A percentile compares a stretch with the other conserved stretches of the same genome.
Evolutionary conservation across 1,140 invertebrate species (phyloP).

Genomic region (Microplitis demolitor): DNA sequence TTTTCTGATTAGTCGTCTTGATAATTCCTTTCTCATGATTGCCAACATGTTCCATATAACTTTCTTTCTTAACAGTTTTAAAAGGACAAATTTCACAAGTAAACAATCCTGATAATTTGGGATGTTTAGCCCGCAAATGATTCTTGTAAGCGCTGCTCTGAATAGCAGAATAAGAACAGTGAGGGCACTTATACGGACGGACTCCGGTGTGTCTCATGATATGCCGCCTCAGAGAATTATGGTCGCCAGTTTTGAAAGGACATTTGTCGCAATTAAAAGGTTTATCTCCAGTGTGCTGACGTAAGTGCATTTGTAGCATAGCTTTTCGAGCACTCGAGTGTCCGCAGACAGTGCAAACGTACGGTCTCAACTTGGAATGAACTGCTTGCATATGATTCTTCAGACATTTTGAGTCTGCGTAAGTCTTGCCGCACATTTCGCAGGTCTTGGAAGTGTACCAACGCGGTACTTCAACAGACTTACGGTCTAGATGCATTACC

Average conservation of each 20-base stretch:
- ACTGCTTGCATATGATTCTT: slow-evolving; percentile 79
- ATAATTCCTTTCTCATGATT: slow-evolving; percentile 65
- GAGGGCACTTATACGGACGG: slow-evolving; percentile 71
- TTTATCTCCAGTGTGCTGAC: slow-evolving; percentile 77
- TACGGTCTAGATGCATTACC: slow-evolving; percentile 63
- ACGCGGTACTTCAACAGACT: slow-evolving; percentile 50
- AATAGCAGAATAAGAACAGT: slow-evolving; percentile 73
- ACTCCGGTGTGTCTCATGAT: slow-evolving; percentile 74
- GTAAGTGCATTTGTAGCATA: slow-evolving; percentile 70
- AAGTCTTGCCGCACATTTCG: slow-evolving; percentile 70
- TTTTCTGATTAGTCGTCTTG: slow-evolving; percentile 41
- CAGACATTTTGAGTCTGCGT: slow-evolving; percentile 76
- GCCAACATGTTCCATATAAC: slow-evolving; percentile 63
- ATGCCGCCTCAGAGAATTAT: slow-evolving; percentile 75
- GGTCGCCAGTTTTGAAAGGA: slow-evolving; percentile 72
- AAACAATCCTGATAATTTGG: slow-evolving; percentile 63
- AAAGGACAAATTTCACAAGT: slow-evolving; percentile 66
- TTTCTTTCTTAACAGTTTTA: slow-evolving; percentile 66
- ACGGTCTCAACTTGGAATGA: slow-evolving; percentile 78
- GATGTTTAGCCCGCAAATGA: slow-evolving; percentile 71
- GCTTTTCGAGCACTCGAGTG: slow-evolving; percentile 73
- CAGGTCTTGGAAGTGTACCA: slow-evolving; percentile 74
- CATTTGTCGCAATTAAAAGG: slow-evolving; percentile 76
- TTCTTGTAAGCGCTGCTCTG: slow-evolving; percentile 71
- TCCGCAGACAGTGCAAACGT: slow-evolving; percentile 77